Conservation (phyloP, 2,888 invertebrate genomes). For the Apamea sordens region DNA sequence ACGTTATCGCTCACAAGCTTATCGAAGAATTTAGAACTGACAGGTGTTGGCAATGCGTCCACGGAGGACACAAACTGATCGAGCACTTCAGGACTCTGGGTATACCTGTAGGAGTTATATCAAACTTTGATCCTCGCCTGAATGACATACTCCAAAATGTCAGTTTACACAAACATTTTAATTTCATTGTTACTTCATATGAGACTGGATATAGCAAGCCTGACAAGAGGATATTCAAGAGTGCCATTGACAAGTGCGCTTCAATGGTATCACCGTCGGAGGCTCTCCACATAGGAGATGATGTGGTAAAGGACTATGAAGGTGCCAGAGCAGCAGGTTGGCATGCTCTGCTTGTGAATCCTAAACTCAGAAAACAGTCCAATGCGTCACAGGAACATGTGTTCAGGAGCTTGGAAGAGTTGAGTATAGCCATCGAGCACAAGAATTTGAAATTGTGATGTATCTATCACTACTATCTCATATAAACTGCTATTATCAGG, state of each 20-base stretch:
- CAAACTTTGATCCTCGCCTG: conserved; percentile 97
- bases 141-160: conserved; percentile 92
- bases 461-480: too few species aligned
- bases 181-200: conserved; percentile 95
- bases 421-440: conserved; percentile 71
- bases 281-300: conserved; percentile 96
- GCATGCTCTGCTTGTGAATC: conserved; percentile 90
- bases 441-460: conserved; percentile 68
- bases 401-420: conserved; percentile 77
- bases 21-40: conserved; percentile 93
- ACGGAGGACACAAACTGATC: conserved; percentile 92
- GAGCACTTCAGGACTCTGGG: conserved; percentile 88
- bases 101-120: conserved; percentile 93
- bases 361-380: conserved; percentile 60
- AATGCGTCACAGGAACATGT: conserved; percentile 72
- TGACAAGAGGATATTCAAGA: conserved; percentile 92
- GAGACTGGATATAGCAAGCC: conserved; percentile 94
- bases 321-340: conserved; percentile 94
- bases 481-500: neutral
- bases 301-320: conserved; percentile 93
- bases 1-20: conserved; percentile 89
- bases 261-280: conserved; percentile 88
- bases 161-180: conserved; percentile 93
- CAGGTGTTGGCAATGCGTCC: conserved; percentile 93
- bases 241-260: conserved; percentile 89